phyloP scores from a whole-genome alignment of 2,888 invertebrate genomes.

The Ophonus ardosiacus region DNA sequence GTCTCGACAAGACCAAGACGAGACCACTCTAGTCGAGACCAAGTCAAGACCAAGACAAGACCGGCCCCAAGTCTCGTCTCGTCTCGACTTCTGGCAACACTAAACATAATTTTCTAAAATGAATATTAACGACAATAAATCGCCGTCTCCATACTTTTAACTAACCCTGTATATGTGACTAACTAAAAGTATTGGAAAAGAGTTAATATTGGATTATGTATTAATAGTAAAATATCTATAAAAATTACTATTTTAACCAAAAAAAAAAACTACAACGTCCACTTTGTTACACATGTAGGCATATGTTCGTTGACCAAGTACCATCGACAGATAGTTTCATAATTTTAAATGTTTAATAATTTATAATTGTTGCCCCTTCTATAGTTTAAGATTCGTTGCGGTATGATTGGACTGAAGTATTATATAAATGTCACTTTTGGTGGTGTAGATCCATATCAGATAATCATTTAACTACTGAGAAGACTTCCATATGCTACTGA shows the following conservation, averaged over 20 bases:
- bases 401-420: constrained; percentile 57
- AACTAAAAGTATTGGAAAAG: too few species aligned
- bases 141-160: too few species aligned
- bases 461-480: constrained; percentile 35
- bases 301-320: constrained; percentile 42
- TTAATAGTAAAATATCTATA: background rate
- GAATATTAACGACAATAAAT: too few species aligned
- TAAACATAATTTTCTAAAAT: too few species aligned
- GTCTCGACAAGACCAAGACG: too few species aligned
- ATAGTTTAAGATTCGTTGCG: constrained; percentile 46
- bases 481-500: constrained; percentile 55
- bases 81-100: too few species aligned
- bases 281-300: constrained; percentile 31
- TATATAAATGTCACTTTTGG: constrained; percentile 60
- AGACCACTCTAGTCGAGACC: too few species aligned
- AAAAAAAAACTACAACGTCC: background rate
- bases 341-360: constrained; percentile 55
- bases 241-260: background rate
- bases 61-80: too few species aligned
- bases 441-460: constrained; percentile 59
- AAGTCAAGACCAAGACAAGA: too few species aligned
- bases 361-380: constrained; percentile 56
- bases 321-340: constrained; percentile 43
- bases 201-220: background rate
- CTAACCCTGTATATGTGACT: too few species aligned